A percentile compares a stretch with the other conserved stretches of the same genome.
Evolutionary conservation across 1,140 invertebrate species (phyloP).

Genomic region (Diachasmimorpha longicaudata): DNA sequence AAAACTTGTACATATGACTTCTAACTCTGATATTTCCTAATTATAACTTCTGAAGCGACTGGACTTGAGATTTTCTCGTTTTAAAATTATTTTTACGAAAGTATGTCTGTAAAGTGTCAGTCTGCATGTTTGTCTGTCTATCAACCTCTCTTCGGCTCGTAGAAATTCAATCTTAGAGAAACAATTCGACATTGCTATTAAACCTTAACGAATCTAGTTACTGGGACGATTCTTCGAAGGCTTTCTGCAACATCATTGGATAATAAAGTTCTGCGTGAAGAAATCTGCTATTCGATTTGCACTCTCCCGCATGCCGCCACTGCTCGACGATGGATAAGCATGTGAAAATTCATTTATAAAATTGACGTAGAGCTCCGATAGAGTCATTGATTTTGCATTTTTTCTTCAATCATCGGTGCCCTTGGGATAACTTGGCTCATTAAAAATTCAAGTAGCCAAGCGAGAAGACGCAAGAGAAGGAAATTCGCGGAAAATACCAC

Average conservation of each 20-base stretch:
- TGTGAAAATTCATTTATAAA: no score
- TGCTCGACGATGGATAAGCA: no score
- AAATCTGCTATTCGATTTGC: not conserved
- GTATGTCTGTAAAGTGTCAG: not conserved
- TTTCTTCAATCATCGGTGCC: not conserved
- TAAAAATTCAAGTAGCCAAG: not conserved
- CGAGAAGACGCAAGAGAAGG: slow-evolving; percentile 19
- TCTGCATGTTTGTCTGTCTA: not conserved
- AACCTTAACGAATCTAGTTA: no score
- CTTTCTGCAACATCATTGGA: no score
- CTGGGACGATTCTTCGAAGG: no score
- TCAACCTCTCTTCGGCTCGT: not conserved
- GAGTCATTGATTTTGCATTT: no score
- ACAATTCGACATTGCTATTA: no score
- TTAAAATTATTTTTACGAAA: not conserved
- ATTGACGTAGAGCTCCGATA: no score
- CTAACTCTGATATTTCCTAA: not conserved
- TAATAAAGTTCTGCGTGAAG: not conserved
- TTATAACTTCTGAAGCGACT: not conserved
- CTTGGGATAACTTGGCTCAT: not conserved
- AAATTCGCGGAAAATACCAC: not conserved
- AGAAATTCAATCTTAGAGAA: not conserved
- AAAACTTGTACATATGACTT: not conserved
- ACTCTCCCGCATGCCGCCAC: not conserved
- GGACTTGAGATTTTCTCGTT: not conserved